Conservation (phyloP, 2,797 vertebrate species). For the Petrocephalus sullivani region DNA sequence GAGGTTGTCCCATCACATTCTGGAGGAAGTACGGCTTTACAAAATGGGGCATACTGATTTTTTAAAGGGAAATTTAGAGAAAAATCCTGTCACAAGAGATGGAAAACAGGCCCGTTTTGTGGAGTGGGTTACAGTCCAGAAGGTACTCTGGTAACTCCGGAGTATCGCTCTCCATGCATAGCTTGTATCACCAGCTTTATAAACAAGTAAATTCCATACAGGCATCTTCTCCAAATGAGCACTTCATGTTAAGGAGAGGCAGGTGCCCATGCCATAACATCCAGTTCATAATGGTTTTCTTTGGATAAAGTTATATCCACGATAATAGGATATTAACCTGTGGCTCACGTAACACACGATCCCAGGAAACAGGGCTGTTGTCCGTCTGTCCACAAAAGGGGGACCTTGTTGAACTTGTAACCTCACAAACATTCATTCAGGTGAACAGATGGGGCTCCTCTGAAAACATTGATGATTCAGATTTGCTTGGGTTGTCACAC, state of each 20-base stretch:
- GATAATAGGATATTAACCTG: background rate
- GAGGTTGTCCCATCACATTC: background rate
- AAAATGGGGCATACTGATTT: background rate
- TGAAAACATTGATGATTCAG: background rate
- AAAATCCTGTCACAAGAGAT: background rate
- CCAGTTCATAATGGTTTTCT: background rate
- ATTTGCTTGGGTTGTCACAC: background rate
- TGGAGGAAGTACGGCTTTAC: background rate
- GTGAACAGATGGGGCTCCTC: background rate
- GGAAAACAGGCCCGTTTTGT: background rate
- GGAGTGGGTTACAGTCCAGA: background rate
- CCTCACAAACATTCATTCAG: background rate
- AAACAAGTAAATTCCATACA: conserved; percentile 1
- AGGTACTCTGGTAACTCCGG: background rate
- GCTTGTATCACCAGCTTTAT: conserved; percentile 1
- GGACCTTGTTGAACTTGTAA: background rate
- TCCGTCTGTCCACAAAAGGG: background rate
- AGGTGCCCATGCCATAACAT: background rate
- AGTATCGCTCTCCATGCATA: background rate
- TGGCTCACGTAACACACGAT: background rate
- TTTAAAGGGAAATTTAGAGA: conserved; percentile 1
- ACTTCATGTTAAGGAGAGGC: background rate
- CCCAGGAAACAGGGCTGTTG: background rate
- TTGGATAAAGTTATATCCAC: conserved; percentile 1
- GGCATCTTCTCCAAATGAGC: background rate